A percentile compares a stretch with the other conserved stretches of the same genome.
Evolutionary conservation across 2,113 vertebrate genomes (phyloP).

Genomic region (Pteropus alecto): DNA sequence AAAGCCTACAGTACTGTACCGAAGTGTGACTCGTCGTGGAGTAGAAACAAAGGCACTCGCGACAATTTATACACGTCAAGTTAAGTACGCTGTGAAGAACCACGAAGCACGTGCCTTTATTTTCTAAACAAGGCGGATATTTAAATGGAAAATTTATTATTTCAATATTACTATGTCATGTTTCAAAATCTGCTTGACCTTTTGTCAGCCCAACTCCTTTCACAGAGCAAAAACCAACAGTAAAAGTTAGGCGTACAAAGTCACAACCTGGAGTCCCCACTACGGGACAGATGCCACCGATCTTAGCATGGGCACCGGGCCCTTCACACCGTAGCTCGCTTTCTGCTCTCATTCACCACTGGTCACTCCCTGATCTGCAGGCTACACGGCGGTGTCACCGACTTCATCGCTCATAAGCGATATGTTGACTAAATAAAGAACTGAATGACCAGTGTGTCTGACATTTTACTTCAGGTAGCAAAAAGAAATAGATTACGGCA

Average conservation of each 20-base stretch:
- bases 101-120: neutral
- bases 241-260: neutral
- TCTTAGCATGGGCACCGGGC: neutral
- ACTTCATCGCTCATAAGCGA: fast-evolving
- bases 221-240: neutral
- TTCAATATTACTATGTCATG: neutral
- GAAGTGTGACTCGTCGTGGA: neutral
- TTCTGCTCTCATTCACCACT: neutral
- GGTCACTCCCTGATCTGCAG: neutral
- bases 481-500: neutral
- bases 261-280: neutral
- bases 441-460: neutral
- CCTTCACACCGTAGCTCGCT: neutral
- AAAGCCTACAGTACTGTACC: neutral
- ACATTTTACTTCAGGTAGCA: neutral
- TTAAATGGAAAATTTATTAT: neutral
- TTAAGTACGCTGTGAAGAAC: neutral
- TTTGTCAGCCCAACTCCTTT: neutral
- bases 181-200: neutral
- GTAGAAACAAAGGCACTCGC: neutral
- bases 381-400: fast-evolving
- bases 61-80: too few species aligned
- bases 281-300: fast-evolving
- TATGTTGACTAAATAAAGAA: neutral
- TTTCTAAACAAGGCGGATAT: neutral